These are phyloP conservation scores for Nesidiocoris tenuis DNA, from an alignment of 2,888 invertebrate species.

Conservation along the genomic window DNA sequence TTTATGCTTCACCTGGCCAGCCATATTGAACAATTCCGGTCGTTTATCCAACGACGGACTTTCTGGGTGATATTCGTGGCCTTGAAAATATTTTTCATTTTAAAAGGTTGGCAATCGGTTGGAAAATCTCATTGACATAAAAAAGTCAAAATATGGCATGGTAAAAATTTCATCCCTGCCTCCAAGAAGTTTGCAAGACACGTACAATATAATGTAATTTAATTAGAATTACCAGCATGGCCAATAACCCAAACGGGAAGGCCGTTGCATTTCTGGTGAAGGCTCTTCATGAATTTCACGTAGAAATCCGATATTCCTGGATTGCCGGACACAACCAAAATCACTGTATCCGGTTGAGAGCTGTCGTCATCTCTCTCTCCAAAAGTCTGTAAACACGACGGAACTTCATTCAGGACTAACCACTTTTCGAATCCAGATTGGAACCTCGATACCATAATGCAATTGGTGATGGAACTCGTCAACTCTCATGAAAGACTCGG, in stretches of 20 bases:
- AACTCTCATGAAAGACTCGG: too few species aligned
- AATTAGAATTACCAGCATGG: conserved; percentile 83
- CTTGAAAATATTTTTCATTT: too few species aligned
- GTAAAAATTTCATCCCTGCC: too few species aligned
- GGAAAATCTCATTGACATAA: too few species aligned
- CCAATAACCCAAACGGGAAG: conserved; percentile 78
- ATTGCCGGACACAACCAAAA: conserved; percentile 81
- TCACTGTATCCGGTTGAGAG: conserved; percentile 60
- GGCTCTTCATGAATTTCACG: conserved; percentile 64
- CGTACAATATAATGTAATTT: too few species aligned
- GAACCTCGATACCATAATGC: not conserved
- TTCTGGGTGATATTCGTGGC: conserved; percentile 53
- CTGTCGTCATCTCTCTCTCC: conserved; percentile 69
- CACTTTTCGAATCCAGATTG: conserved; percentile 40
- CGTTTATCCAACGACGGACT: conserved; percentile 50
- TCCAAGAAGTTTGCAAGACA: too few species aligned
- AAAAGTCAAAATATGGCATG: too few species aligned
- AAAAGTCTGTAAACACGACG: conserved; percentile 65
- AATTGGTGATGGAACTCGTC: too few species aligned
- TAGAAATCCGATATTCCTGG: conserved; percentile 85
- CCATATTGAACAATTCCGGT: conserved; percentile 64
- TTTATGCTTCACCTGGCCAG: conserved; percentile 80
- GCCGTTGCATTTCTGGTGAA: conserved; percentile 4
- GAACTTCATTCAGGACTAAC: conserved; percentile 62
- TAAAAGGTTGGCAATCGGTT: too few species aligned